Evolutionary conservation across 2,888 invertebrate genomes (phyloP), one percentile per base, ranked within the genome.

Genomic region (Bombylius discolor): DNA sequence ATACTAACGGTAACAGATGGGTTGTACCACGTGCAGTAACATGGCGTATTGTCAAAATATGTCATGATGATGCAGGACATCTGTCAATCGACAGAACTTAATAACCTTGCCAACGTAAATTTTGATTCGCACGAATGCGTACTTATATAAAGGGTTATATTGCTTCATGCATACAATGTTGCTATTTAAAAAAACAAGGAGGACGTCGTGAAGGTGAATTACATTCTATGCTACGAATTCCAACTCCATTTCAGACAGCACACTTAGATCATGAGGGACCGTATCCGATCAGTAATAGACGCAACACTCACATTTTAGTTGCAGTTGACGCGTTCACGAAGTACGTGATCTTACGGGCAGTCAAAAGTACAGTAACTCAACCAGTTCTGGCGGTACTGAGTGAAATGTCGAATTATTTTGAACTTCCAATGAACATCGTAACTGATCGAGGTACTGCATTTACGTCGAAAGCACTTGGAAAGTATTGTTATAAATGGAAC

Each of bases 191-290:
- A 51, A n/a, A 36, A 36, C 6, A 8, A 8, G 51, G 46, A 3
- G 56, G 56, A 23, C 55, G 47, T 33, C 8, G 36, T 4, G 56
- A 45, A 36, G 56, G 55, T 11, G n/a, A 56, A 36, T 34, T 62
- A 11, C 56, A 63, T 52, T 33, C 50, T 39, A 62, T 61, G 39
- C 53, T 58, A 31, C 53, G 58, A 51, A 47, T 50, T 47, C 39
- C 58, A 23, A 55, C 62, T 45, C 59, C 63, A 50, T 49, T 58
- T 50, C 39, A 31, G 47, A 53, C 5, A 54, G 11, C 52, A 32
- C 62, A 64, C 53, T 34, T n/a, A 5, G 64, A 65, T 54, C 63
- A 64, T 57, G 31, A 59, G 12, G 60, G 62, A 9, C 64, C 63
- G 3, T 59, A 62, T 31, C 47, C 51, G 2, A 57, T 51, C 33